Percentiles rank a stretch among this genome's conserved stretches.
Evolutionary conservation across 2,113 vertebrate genomes (phyloP).

Genomic region (Suricata suricatta): DNA sequence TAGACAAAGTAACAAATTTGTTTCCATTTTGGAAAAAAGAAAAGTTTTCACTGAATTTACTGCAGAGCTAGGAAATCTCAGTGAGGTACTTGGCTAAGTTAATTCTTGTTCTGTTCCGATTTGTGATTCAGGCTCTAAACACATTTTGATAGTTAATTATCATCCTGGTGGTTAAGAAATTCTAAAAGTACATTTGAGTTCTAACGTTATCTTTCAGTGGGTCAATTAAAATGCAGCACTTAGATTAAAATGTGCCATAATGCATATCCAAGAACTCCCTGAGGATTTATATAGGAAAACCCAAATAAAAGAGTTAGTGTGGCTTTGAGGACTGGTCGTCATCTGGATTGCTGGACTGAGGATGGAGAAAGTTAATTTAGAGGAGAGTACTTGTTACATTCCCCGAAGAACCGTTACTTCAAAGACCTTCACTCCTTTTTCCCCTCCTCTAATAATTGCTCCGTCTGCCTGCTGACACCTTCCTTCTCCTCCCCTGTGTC

Average conservation of each 20-base stretch:
- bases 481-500: neutral
- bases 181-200: slow-evolving; percentile 19
- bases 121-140: neutral
- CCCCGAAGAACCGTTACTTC: neutral
- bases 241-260: neutral
- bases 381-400: neutral
- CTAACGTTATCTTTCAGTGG: neutral
- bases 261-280: neutral
- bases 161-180: slow-evolving; percentile 28
- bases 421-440: neutral
- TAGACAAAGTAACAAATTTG: neutral
- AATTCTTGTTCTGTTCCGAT: neutral
- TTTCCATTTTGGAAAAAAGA: slow-evolving; percentile 12
- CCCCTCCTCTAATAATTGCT: neutral
- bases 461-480: neutral
- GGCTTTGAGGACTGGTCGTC: neutral
- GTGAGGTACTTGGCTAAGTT: neutral
- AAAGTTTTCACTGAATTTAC: slow-evolving; percentile 14
- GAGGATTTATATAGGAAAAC: neutral
- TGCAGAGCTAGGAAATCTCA: neutral
- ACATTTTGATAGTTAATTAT: slow-evolving; percentile 14
- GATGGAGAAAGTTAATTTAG: slow-evolving; percentile 1
- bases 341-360: slow-evolving; percentile 1
- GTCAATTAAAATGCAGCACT: slow-evolving; percentile 9
- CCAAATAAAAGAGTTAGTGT: neutral